A percentile compares a stretch with the other conserved stretches of the same genome.
These are phyloP conservation scores for Chrysemys picta DNA, from an alignment of 2,113 vertebrate species.

Conservation along the genomic window DNA sequence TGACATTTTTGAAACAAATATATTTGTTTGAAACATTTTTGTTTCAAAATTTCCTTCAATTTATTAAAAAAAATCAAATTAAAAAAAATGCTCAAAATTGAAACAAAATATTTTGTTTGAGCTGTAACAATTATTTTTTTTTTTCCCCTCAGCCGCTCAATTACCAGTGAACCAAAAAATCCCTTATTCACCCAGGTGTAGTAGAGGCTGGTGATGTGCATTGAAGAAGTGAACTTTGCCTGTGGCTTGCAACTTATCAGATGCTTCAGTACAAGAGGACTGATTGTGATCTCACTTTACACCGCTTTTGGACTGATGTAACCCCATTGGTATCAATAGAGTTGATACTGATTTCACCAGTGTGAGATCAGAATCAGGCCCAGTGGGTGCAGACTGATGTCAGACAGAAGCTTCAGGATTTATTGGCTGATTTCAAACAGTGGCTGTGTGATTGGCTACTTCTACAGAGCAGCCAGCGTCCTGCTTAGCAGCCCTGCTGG, in stretches of 20 bases:
- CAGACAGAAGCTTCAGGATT: neutral
- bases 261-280: neutral
- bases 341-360: neutral
- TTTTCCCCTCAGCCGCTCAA: neutral
- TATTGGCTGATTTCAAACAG: neutral
- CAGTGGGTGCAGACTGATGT: neutral
- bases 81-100: neutral
- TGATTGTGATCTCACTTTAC: neutral
- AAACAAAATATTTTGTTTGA: neutral
- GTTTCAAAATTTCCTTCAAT: neutral
- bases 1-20: neutral
- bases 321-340: neutral
- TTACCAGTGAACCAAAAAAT: neutral
- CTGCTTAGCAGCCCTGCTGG: no score
- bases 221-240: neutral
- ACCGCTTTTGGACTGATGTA: accelerated
- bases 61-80: neutral
- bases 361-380: neutral
- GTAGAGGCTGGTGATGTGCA: neutral
- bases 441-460: neutral
- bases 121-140: neutral
- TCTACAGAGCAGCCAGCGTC: neutral
- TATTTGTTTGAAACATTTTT: neutral
- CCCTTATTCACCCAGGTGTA: neutral
- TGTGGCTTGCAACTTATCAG: neutral